phyloP scores from a whole-genome alignment of 2,113 vertebrate genomes.

The Menura novaehollandiae region DNA sequence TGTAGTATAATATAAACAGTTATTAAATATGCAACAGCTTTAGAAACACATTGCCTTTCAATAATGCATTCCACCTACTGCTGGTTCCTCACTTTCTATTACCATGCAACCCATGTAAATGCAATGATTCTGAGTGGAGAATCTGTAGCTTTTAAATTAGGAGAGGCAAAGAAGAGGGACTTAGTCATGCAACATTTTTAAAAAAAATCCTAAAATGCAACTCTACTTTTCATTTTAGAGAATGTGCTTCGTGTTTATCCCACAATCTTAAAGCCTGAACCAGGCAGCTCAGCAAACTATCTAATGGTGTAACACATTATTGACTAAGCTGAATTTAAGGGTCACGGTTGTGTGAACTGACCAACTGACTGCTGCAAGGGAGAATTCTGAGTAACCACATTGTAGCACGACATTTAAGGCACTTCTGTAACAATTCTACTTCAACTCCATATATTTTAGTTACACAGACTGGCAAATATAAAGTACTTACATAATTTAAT shows the following conservation, averaged over 20 bases:
- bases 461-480: neutral
- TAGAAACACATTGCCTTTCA: neutral
- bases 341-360: neutral
- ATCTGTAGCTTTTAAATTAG: neutral
- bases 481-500: neutral
- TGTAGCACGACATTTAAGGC: neutral
- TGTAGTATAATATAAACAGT: neutral
- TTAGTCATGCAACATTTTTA: neutral
- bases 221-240: neutral
- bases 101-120: neutral
- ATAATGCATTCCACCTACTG: neutral
- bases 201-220: neutral
- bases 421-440: neutral
- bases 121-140: neutral
- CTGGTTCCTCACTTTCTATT: neutral
- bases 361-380: neutral
- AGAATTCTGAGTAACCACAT: neutral
- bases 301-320: neutral
- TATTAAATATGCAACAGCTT: slow-evolving; percentile 3
- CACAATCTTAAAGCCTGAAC: neutral
- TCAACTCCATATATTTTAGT: neutral
- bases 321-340: neutral
- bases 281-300: neutral
- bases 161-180: neutral
- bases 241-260: neutral